Conservation (phyloP, 2,113 vertebrate genomes). For the Amblyopsis rosae region DNA sequence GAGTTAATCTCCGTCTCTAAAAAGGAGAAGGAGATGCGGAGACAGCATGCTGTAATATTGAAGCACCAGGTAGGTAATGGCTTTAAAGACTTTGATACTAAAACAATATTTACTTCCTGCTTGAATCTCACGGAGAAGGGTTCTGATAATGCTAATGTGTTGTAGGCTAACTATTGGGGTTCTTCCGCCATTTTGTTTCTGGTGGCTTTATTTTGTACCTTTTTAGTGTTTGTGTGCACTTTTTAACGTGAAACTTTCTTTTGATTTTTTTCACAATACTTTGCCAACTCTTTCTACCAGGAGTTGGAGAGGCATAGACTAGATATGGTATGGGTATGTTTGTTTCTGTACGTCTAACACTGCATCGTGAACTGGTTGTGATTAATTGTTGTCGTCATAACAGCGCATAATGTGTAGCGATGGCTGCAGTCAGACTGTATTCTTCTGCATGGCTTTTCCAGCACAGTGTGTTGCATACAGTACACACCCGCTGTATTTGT, state of each 20-base stretch:
- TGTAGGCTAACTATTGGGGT: background rate
- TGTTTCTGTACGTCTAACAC: conserved; percentile 94
- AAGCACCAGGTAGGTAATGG: conserved; percentile 90
- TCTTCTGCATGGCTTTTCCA: conserved; percentile 94
- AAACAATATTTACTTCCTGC: background rate
- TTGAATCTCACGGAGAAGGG: conserved; percentile 13
- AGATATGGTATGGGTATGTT: conserved; percentile 99
- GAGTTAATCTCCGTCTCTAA: conserved; percentile 42
- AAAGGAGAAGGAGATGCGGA: conserved; percentile 92
- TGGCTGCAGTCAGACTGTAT: conserved; percentile 89
- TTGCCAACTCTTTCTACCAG: conserved; percentile 97
- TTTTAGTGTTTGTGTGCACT: conserved; percentile 74
- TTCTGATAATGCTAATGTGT: conserved; percentile 1
- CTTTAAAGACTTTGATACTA: background rate
- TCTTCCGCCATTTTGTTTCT: conserved; percentile 30
- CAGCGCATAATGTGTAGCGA: conserved; percentile 86
- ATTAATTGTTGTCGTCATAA: conserved; percentile 90
- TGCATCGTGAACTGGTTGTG: conserved; percentile 93
- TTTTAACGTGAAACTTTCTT: conserved; percentile 77
- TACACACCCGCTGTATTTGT: conserved; percentile 85
- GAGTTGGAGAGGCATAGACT: conserved; percentile 99
- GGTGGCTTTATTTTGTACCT: conserved; percentile 70
- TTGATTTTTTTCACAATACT: conserved; percentile 90
- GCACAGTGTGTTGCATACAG: conserved; percentile 87
- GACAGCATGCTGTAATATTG: conserved; percentile 89